Conservation (phyloP, 2,113 vertebrate genomes). For the Mesocricetus auratus region DNA sequence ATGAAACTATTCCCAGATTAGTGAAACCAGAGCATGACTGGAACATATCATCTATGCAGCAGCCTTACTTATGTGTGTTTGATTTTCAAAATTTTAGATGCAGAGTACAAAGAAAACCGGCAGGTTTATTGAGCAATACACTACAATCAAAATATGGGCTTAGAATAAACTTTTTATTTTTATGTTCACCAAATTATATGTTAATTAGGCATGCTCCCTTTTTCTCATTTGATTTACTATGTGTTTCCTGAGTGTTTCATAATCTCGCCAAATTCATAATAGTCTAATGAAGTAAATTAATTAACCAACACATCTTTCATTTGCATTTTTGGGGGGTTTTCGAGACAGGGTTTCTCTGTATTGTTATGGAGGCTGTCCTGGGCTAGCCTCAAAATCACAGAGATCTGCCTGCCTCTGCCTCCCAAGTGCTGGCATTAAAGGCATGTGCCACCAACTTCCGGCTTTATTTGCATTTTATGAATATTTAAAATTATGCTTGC, state of each 20-base stretch:
- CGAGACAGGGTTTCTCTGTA: too few relatives aligned
- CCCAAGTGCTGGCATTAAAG: too few relatives aligned
- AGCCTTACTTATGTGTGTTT: neutral
- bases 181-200: neutral
- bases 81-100: neutral
- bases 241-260: neutral
- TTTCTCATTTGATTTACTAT: neutral
- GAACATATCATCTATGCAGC: neutral
- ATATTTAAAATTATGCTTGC: neutral
- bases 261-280: neutral
- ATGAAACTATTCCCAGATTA: neutral
- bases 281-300: neutral
- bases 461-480: too few relatives aligned
- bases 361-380: too few relatives aligned
- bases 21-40: neutral
- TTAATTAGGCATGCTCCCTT: neutral
- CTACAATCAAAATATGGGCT: neutral
- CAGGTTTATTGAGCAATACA: neutral
- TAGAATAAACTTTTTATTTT: neutral
- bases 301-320: neutral
- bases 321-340: too few relatives aligned
- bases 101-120: neutral
- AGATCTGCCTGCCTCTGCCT: too few relatives aligned
- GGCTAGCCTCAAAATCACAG: too few relatives aligned
- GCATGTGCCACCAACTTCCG: too few relatives aligned